phyloP scores from a whole-genome alignment of 2,888 invertebrate genomes.

The Ceriagrion tenellum region DNA sequence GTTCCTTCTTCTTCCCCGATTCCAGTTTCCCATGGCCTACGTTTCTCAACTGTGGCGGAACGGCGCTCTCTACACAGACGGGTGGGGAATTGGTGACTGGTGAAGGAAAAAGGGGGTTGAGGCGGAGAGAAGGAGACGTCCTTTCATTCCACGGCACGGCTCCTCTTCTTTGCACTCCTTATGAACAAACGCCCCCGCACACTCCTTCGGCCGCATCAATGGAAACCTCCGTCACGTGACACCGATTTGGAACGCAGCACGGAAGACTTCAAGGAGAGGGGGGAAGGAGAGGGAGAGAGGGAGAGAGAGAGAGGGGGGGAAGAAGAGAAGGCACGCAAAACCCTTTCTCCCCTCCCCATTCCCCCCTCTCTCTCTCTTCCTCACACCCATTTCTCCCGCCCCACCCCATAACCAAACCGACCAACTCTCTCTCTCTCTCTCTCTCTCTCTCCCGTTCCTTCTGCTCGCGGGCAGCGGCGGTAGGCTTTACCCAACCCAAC shows the following conservation, averaged over 20 bases:
- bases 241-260: conserved; percentile 50
- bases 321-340: neutral
- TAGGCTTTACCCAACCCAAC: no score
- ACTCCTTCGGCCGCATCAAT: conserved; percentile 47
- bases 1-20: no score
- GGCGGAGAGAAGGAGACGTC: neutral
- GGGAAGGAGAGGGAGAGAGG: neutral
- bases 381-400: no score
- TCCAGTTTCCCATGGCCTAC: neutral
- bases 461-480: no score
- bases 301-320: neutral
- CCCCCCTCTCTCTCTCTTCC: no score
- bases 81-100: neutral
- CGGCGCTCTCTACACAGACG: neutral
- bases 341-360: neutral
- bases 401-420: no score
- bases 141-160: conserved; percentile 18
- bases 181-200: conserved; percentile 36
- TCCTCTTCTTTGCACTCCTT: neutral
- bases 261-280: neutral
- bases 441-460: no score
- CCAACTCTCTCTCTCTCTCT: neutral
- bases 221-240: conserved; percentile 57
- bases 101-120: neutral
- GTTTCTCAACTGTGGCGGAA: neutral